phyloP scores from a whole-genome alignment of 1,140 invertebrate genomes.

The Ditylenchus dipsaci region DNA sequence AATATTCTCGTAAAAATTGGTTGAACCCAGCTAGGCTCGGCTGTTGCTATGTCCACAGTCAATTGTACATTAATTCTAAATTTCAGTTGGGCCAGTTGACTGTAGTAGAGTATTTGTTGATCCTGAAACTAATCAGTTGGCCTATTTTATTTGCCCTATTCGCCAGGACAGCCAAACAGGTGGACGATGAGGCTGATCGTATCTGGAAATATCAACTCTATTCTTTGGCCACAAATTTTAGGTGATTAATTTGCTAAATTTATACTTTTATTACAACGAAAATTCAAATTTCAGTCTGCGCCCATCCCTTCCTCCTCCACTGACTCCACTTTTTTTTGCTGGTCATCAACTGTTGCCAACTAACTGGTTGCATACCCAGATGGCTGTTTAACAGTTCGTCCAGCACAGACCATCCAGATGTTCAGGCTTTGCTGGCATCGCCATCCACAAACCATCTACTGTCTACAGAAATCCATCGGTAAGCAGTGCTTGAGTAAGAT shows the following conservation, averaged over 20 bases:
- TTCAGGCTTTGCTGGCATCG: conserved; percentile 4
- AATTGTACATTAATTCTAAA: too few species aligned
- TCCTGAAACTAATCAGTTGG: conserved; percentile 52
- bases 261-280: not conserved
- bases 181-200: conserved; percentile 53
- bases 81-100: conserved; percentile 8
- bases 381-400: conserved; percentile 16
- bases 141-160: conserved; percentile 55
- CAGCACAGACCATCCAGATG: conserved; percentile 37
- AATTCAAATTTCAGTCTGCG: conserved; percentile 29
- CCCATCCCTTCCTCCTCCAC: conserved; percentile 51
- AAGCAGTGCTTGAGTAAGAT: conserved; percentile 7
- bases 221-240: conserved; percentile 45
- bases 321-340: conserved; percentile 48
- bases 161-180: conserved; percentile 51
- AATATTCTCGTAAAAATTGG: too few species aligned
- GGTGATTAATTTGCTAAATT: conserved; percentile 15
- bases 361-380: conserved; percentile 6
- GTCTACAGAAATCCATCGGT: conserved; percentile 49
- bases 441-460: conserved; percentile 18
- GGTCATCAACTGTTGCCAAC: conserved; percentile 26
- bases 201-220: conserved; percentile 57
- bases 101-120: conserved; percentile 46
- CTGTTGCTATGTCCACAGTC: too few species aligned
- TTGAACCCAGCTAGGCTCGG: too few species aligned